These are phyloP conservation scores for Folsomia manolachei DNA, from an alignment of 2,888 invertebrate genomes.

Conservation along the genomic window DNA sequence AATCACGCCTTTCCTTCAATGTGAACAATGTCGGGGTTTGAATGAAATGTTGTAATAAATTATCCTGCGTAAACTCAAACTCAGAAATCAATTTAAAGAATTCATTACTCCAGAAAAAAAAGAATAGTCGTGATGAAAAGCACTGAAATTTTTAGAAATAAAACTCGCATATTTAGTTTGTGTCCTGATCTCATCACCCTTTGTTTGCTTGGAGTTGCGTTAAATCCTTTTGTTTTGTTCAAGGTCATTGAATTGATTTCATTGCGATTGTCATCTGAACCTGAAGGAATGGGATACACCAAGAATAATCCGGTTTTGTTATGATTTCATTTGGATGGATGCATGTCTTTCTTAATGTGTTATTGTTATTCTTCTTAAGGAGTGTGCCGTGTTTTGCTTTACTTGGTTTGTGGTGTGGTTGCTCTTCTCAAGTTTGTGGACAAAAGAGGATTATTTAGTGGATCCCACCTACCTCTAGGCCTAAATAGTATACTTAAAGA, in stretches of 20 bases:
- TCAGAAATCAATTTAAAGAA: too few species aligned
- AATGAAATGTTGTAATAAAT: too few species aligned
- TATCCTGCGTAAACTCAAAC: too few species aligned
- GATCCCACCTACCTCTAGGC: background rate
- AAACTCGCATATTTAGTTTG: too few species aligned
- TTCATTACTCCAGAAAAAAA: too few species aligned
- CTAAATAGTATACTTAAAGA: too few species aligned
- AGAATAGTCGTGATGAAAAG: too few species aligned
- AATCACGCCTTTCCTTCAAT: too few species aligned
- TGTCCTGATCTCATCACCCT: too few species aligned
- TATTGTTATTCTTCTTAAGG: conserved; percentile 37
- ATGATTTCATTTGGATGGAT: conserved; percentile 12
- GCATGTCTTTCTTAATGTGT: conserved; percentile 36
- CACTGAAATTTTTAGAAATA: too few species aligned
- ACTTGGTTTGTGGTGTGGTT: background rate
- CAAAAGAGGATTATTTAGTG: background rate
- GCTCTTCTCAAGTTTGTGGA: background rate
- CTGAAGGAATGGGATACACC: background rate
- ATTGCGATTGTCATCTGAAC: background rate
- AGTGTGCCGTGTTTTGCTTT: too few species aligned
- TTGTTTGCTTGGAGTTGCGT: background rate
- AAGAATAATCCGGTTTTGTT: conserved; percentile 9
- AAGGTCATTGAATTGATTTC: background rate
- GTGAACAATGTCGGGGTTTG: too few species aligned
- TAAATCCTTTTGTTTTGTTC: background rate